A percentile compares a stretch with the other conserved stretches of the same genome.
Conservation (phyloP, 2,797 vertebrate species). For the Heliangelus exortis region DNA sequence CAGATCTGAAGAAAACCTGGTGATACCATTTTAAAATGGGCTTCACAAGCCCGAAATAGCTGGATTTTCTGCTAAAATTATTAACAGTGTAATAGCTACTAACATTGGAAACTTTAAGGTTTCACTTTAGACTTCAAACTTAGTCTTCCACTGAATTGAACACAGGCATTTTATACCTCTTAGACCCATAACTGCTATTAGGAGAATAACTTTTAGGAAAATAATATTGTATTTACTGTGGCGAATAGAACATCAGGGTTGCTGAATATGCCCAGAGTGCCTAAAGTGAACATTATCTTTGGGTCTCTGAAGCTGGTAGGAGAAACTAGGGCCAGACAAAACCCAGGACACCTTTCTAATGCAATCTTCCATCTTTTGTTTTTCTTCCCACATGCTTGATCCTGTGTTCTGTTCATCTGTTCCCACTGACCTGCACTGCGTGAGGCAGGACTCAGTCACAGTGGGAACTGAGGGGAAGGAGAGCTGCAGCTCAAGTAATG, state of each 20-base stretch:
- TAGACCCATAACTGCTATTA: not conserved
- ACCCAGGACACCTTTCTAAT: not conserved
- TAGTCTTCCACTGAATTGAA: not conserved
- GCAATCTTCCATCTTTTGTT: not conserved
- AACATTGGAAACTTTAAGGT: not conserved
- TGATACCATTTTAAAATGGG: not conserved
- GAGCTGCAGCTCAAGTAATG: not conserved
- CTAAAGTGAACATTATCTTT: not conserved
- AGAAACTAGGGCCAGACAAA: not conserved
- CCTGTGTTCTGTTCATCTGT: not conserved
- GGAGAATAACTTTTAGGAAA: not conserved
- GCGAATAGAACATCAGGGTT: rapidly evolving
- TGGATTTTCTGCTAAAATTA: constrained; percentile 32
- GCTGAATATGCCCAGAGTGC: not conserved
- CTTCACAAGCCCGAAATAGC: not conserved
- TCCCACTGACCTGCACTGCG: not conserved
- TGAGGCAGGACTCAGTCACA: rapidly evolving
- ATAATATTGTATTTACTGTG: not conserved
- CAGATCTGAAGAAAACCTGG: not conserved
- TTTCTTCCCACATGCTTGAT: not conserved
- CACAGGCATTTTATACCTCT: not conserved
- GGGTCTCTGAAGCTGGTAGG: not conserved
- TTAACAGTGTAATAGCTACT: not conserved
- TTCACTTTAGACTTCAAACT: not conserved
- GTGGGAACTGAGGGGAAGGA: not conserved